phyloP scores from a whole-genome alignment of 2,888 invertebrate species.

The Cheilosia urbana region DNA sequence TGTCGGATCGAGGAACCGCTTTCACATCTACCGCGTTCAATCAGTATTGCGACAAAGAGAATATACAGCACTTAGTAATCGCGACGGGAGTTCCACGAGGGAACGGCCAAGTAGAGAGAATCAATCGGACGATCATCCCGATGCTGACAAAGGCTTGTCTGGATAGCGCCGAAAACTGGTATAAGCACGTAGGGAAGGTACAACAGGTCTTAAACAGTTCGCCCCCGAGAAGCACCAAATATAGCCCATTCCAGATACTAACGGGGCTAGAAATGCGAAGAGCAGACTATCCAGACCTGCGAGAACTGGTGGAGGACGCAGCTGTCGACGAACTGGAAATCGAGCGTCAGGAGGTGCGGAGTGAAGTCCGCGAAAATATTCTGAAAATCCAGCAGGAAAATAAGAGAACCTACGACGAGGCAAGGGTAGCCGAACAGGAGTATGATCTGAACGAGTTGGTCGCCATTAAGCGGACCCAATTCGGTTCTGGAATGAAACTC shows the following conservation, averaged over 20 bases:
- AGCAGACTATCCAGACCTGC: too few relatives aligned
- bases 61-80: slow-evolving; percentile 77
- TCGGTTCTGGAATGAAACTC: slow-evolving; percentile 47
- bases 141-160: not conserved
- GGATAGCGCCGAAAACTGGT: not conserved
- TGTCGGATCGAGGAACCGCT: slow-evolving; percentile 79
- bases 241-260: not conserved
- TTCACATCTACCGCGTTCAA: slow-evolving; percentile 80
- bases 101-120: not conserved
- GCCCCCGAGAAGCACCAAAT: not conserved
- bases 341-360: not conserved
- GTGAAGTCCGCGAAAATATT: slow-evolving; percentile 10
- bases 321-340: too few relatives aligned
- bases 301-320: too few relatives aligned
- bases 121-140: not conserved
- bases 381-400: slow-evolving; percentile 31
- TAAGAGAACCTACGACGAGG: not conserved
- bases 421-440: not conserved
- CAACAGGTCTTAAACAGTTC: not conserved
- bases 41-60: slow-evolving; percentile 78
- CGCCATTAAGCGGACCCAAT: slow-evolving; percentile 60
- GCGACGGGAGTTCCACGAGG: slow-evolving; percentile 42
- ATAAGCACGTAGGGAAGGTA: not conserved
- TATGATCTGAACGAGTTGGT: slow-evolving; percentile 47
- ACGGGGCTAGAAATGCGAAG: too few relatives aligned